Percentiles rank a stretch among this genome's conserved stretches.
Conservation (phyloP, 1,140 invertebrate species). For the Rhizoglyphus robini region DNA sequence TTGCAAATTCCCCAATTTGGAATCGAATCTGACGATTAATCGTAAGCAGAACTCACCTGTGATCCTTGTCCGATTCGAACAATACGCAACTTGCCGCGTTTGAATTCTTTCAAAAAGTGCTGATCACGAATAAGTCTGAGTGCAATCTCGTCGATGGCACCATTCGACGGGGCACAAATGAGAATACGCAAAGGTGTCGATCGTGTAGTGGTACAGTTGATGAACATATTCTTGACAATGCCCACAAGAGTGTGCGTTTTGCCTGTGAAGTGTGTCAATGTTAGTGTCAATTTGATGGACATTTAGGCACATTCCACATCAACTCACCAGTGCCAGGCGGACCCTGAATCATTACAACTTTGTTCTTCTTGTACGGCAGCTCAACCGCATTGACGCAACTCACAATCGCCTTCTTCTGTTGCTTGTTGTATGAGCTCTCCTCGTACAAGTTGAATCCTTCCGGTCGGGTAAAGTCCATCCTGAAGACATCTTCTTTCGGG, state of each 20-base stretch:
- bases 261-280: too few relatives aligned
- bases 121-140: constrained; percentile 31
- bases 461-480: not conserved
- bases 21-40: too few relatives aligned
- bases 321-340: constrained; percentile 55
- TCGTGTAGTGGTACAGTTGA: constrained; percentile 17
- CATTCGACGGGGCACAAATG: constrained; percentile 66
- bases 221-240: constrained; percentile 44
- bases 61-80: constrained; percentile 5
- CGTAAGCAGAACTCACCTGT: too few relatives aligned
- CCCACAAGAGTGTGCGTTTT: constrained; percentile 54
- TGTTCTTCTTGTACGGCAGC: not conserved
- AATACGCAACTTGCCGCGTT: not conserved
- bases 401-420: not conserved
- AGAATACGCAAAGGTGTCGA: constrained; percentile 41
- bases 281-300: too few relatives aligned
- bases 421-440: not conserved
- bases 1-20: too few relatives aligned
- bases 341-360: constrained; percentile 44
- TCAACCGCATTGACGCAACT: not conserved
- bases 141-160: constrained; percentile 59
- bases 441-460: not conserved
- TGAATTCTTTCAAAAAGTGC: constrained; percentile 2
- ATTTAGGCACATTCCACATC: too few relatives aligned
- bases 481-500: not conserved